A percentile compares a stretch with the other conserved stretches of the same genome.
Evolutionary conservation across 2,888 invertebrate species (phyloP).

Genomic region (Dasysyrphus tricinctus): DNA sequence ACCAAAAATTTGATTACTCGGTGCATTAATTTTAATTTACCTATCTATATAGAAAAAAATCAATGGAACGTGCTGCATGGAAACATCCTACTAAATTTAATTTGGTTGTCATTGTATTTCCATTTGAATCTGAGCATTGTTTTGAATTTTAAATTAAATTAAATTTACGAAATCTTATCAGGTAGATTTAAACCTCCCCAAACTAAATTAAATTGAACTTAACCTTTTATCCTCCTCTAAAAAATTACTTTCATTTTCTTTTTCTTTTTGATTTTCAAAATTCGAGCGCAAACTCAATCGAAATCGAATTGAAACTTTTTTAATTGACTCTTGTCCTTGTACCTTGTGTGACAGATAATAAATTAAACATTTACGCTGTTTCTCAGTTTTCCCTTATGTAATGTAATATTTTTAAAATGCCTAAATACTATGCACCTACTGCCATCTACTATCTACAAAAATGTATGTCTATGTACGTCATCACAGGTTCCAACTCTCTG

Average conservation of each 20-base stretch:
- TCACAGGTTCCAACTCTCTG: neutral
- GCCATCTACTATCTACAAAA: neutral
- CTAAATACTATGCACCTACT: neutral
- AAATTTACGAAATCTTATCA: too few species aligned
- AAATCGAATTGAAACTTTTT: constrained; percentile 1
- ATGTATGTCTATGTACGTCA: neutral
- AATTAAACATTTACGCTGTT: neutral
- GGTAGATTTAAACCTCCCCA: neutral
- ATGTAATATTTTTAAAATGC: neutral
- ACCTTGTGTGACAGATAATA: constrained; percentile 25
- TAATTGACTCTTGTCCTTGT: constrained; percentile 32
- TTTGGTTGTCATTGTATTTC: too few species aligned
- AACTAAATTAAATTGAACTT: neutral
- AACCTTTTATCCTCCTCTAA: neutral
- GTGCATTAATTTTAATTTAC: too few species aligned
- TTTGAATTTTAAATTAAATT: too few species aligned
- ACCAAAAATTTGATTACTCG: too few species aligned
- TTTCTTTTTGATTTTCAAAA: neutral
- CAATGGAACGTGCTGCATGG: too few species aligned
- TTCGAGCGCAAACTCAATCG: constrained; percentile 3
- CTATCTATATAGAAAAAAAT: too few species aligned
- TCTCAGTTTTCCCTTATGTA: neutral
- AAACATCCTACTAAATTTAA: too few species aligned
- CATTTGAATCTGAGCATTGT: too few species aligned
- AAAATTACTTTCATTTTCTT: neutral